These are phyloP conservation scores for Cyanoramphus novaezelandiae DNA, from an alignment of 2,113 vertebrate species.

Conservation along the genomic window DNA sequence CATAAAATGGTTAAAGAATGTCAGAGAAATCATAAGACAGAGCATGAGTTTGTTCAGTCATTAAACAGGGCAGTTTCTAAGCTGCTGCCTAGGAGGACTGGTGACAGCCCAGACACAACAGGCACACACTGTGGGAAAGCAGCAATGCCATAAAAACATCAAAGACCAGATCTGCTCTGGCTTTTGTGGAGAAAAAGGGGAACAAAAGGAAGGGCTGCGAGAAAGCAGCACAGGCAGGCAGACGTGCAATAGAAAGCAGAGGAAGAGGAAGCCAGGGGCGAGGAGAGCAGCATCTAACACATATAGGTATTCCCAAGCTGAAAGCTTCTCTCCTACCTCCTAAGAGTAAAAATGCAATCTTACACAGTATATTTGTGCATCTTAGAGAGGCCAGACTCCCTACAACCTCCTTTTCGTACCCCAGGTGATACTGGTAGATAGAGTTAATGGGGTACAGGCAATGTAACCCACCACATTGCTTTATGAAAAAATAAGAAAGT, in stretches of 20 bases:
- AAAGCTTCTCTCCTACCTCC: neutral
- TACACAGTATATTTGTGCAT: neutral
- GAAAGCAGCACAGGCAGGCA: neutral
- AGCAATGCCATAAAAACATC: neutral
- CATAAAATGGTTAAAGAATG: neutral
- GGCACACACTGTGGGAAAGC: neutral
- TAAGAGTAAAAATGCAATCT: neutral
- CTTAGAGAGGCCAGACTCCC: neutral
- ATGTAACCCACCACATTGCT: neutral
- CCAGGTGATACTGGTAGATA: neutral
- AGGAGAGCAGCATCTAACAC: neutral
- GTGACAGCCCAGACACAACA: neutral
- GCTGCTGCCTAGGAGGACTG: neutral
- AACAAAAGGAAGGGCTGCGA: neutral
- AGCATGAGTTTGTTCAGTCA: neutral
- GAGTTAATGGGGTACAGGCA: neutral
- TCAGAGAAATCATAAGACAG: neutral
- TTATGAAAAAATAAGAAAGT: neutral
- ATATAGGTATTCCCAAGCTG: neutral
- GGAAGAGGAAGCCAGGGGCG: neutral
- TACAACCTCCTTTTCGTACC: neutral
- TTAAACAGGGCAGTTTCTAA: neutral
- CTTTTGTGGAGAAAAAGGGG: neutral
- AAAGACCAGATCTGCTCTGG: neutral
- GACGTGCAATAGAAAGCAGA: neutral